A percentile compares a stretch with the other conserved stretches of the same genome.
Evolutionary conservation across 2,797 vertebrate species (phyloP).

Genomic region (Alcedo atthis): DNA sequence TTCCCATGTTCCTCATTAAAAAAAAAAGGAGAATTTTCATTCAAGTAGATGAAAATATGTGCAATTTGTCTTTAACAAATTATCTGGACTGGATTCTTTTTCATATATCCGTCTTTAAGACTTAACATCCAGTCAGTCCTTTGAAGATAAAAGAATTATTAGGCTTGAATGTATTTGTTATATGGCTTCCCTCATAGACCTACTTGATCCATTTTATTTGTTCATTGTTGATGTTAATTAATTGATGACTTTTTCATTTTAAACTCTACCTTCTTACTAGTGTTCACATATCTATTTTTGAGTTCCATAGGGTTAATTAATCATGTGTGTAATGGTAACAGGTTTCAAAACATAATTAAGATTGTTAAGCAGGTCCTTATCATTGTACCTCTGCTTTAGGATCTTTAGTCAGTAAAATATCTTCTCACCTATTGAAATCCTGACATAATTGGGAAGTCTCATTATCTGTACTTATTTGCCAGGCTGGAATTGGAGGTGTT

Average conservation of each 20-base stretch:
- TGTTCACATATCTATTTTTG: not conserved
- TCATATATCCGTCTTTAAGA: not conserved
- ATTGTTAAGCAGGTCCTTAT: not conserved
- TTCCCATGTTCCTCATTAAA: not conserved
- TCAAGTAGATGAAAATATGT: not conserved
- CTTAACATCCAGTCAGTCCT: not conserved
- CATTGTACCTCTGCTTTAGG: not conserved
- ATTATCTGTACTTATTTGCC: not conserved
- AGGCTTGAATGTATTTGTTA: not conserved
- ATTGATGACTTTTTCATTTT: not conserved
- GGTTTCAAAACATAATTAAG: not conserved
- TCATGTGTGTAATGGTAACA: not conserved
- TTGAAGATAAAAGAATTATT: not conserved
- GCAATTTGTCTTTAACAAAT: not conserved
- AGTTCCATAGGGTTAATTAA: not conserved
- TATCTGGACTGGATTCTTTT: not conserved
- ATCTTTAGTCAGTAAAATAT: not conserved
- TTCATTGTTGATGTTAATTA: not conserved
- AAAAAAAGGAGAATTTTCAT: not conserved
- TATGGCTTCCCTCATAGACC: not conserved
- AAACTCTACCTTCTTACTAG: not conserved
- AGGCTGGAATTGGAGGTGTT: slow-evolving; percentile 84
- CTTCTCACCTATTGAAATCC: not conserved
- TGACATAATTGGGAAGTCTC: not conserved
- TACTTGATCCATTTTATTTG: not conserved